Percentiles rank a stretch among this genome's conserved stretches.
Conservation (phyloP, 2,113 vertebrate genomes). For the Paradoxurus hermaphroditus region DNA sequence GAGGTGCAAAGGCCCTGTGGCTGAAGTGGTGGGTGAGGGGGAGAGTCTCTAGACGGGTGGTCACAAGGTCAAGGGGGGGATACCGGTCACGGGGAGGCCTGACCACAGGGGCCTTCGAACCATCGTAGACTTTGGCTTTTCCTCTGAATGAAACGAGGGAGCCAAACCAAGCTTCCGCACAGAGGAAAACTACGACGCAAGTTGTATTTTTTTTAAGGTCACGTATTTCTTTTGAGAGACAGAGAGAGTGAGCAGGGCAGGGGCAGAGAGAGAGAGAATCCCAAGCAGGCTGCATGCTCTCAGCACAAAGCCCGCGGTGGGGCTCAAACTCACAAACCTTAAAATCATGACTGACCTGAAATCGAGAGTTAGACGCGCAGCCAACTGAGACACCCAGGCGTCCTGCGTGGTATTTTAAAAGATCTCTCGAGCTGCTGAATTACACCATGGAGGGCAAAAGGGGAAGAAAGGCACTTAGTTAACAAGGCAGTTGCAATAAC, state of each 20-base stretch:
- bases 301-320: too few relatives aligned
- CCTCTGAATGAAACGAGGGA: not conserved
- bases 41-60: not conserved
- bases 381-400: too few relatives aligned
- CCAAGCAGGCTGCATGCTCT: too few relatives aligned
- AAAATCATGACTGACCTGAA: too few relatives aligned
- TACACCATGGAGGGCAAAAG: not conserved
- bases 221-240: too few relatives aligned
- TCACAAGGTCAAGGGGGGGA: not conserved
- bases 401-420: not conserved
- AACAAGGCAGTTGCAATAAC: not conserved
- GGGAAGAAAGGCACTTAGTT: not conserved
- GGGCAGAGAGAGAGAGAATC: too few relatives aligned
- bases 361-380: too few relatives aligned
- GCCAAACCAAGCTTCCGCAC: not conserved
- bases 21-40: not conserved
- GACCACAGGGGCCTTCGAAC: not conserved
- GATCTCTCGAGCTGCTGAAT: not conserved
- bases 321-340: too few relatives aligned
- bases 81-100: fast-evolving
- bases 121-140: not conserved
- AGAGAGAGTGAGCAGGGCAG: too few relatives aligned
- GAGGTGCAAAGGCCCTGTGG: not conserved
- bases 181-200: not conserved
- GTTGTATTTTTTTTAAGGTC: not conserved